Conservation (phyloP, 2,113 vertebrate genomes). For the rat (Rattus norvegicus) region DNA sequence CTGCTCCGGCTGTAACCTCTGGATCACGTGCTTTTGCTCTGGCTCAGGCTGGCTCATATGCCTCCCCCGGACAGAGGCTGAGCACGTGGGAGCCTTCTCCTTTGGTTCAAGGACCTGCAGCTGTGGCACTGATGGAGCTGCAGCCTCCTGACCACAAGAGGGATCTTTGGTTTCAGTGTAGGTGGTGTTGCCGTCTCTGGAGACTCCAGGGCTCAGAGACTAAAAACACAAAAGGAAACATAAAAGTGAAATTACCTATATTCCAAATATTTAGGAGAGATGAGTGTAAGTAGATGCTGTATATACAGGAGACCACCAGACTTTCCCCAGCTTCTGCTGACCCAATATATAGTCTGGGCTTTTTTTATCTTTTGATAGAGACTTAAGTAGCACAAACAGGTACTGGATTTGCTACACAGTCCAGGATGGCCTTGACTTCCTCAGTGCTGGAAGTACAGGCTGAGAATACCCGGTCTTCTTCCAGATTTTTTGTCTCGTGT, state of each 20-base stretch:
- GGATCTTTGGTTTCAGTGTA: slow-evolving; percentile 83
- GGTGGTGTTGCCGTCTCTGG: slow-evolving; percentile 83
- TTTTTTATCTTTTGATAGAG: neutral
- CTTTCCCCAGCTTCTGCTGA: slow-evolving; percentile 1
- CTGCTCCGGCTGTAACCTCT: slow-evolving; percentile 77
- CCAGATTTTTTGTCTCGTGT: neutral
- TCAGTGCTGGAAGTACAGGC: neutral
- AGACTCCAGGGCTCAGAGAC: slow-evolving; percentile 81
- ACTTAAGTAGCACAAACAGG: neutral
- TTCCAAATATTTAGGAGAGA: neutral
- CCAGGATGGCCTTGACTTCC: neutral
- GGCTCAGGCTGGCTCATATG: slow-evolving; percentile 86
- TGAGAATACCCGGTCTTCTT: neutral
- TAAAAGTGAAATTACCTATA: neutral
- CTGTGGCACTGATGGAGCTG: slow-evolving; percentile 67
- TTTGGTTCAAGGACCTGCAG: slow-evolving; percentile 79
- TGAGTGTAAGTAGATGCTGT: neutral
- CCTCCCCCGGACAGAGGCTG: slow-evolving; percentile 80
- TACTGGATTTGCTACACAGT: neutral
- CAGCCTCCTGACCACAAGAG: slow-evolving; percentile 72
- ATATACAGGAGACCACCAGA: neutral
- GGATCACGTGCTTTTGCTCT: slow-evolving; percentile 81
- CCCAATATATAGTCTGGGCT: neutral
- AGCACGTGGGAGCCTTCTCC: slow-evolving; percentile 72
- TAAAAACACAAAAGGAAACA: slow-evolving; percentile 71